Conservation (phyloP, 2,888 invertebrate species). For the Drosophila sordidapex region DNA sequence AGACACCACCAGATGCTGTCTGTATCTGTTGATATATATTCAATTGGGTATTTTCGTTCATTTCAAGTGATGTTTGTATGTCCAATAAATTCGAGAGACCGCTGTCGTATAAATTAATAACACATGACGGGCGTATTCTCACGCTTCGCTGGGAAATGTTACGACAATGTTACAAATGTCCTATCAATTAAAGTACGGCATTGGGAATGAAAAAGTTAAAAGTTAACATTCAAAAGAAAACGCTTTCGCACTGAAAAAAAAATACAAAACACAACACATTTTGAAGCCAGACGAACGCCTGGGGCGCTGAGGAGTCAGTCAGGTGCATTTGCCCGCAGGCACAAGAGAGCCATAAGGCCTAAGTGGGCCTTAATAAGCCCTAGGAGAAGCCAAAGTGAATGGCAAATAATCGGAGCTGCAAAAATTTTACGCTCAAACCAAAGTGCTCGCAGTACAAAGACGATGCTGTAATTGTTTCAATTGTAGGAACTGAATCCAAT, state of each 20-base stretch:
- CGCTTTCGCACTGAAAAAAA: conserved; percentile 21
- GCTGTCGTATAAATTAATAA: conserved; percentile 62
- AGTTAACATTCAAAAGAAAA: not conserved
- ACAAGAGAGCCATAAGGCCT: conserved; percentile 48
- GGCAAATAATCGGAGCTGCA: conserved; percentile 27
- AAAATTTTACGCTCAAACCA: not conserved
- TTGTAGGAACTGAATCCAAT: not conserved
- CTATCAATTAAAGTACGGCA: conserved; percentile 56
- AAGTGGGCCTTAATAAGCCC: conserved; percentile 65
- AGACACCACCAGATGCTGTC: not conserved
- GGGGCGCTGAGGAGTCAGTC: not conserved
- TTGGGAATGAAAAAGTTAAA: conserved; percentile 20
- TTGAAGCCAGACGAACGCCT: not conserved
- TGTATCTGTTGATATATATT: conserved; percentile 7
- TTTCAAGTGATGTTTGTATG: conserved; percentile 32
- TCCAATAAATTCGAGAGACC: conserved; percentile 45
- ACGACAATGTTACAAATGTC: conserved; percentile 25
- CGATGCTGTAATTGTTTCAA: not conserved
- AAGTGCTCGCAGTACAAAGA: not conserved
- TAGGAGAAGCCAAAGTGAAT: conserved; percentile 30
- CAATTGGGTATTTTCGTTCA: conserved; percentile 5
- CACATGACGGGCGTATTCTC: conserved; percentile 66
- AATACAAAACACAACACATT: conserved; percentile 6
- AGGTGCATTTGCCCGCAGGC: conserved; percentile 34
- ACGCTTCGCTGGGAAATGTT: conserved; percentile 54